Evolutionary conservation across 2,888 invertebrate species (phyloP), one percentile per base, ranked within the genome.

Genomic region (Dryobota labecula): DNA sequence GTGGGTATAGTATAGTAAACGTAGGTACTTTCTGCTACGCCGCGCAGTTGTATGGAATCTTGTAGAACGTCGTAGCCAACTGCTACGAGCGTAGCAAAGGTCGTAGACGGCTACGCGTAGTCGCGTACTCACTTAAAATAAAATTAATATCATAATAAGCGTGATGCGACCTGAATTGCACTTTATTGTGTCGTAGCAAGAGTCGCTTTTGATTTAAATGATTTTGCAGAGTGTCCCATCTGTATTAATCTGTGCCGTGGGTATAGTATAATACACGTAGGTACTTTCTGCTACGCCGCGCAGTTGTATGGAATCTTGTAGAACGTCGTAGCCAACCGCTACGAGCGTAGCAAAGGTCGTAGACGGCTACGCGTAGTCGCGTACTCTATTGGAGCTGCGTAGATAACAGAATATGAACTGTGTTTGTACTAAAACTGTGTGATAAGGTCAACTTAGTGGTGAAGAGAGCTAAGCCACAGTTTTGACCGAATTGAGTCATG

Each of bases 301-400:
- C 61, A 2, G 20, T 76, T 58, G 38, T 68, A 64, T 20, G 62
- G 81, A 33, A 68, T 77, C 69, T 51, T 63, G 51, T 68, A 69
- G 49, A 43, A 47, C 20, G 27, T 24, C 57, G 73, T 78, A 78
- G 73, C 73, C 7, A 38, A 9, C 8, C 2, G 58, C 69, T 80
- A 80, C 83, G 73, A 56, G 6, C 73, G 80, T 80, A 80, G 82
- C 51, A 65, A 57, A 61, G 49, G 33, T 54, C 72, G 65, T 80
- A 82, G 72, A 63, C 53, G 11, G 24, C 53, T 58, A 71, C 60
- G 70, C 6, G 33, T 61, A 20, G 43, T 53, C 45, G 41, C 6
- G 36, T 45, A 11, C 0, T 33, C 4, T 47, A 47, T 43, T 11
- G 9, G 4, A 36, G n/a, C 5, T 13, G 18, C 33, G 30, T 38